phyloP scores from a whole-genome alignment of 2,888 invertebrate species.

The Gastracanthus pulcherrimus region DNA sequence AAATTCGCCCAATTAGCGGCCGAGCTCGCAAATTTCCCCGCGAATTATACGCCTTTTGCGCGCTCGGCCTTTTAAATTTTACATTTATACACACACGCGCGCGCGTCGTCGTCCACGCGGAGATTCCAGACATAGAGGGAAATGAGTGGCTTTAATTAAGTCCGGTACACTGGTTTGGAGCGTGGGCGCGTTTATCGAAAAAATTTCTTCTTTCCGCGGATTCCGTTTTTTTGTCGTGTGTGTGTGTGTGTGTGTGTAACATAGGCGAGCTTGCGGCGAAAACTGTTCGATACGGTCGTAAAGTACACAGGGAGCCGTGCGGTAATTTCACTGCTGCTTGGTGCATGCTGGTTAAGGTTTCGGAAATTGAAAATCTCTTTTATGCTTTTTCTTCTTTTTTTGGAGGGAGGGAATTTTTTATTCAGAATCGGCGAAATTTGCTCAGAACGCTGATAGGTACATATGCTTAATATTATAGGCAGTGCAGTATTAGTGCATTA shows the following conservation, averaged over 20 bases:
- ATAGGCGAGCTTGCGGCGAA: not conserved
- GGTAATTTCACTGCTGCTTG: not conserved
- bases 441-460: no score
- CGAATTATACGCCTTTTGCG: conserved; percentile 36
- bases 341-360: not conserved
- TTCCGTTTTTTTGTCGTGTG: not conserved
- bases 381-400: no score
- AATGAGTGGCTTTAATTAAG: not conserved
- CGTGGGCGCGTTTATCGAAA: conserved; percentile 28
- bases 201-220: not conserved
- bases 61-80: conserved; percentile 33
- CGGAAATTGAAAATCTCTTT: conserved; percentile 5
- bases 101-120: not conserved
- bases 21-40: conserved; percentile 24
- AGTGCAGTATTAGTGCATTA: no score
- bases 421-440: no score
- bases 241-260: no score
- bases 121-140: no score
- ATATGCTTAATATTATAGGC: no score
- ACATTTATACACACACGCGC: not conserved
- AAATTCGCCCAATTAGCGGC: conserved; percentile 44
- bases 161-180: not conserved
- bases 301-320: not conserved
- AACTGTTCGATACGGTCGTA: conserved; percentile 15
- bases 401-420: no score